Evolutionary conservation across 2,888 invertebrate species (phyloP).

Genomic region (Pristionchus fissidentatus): DNA sequence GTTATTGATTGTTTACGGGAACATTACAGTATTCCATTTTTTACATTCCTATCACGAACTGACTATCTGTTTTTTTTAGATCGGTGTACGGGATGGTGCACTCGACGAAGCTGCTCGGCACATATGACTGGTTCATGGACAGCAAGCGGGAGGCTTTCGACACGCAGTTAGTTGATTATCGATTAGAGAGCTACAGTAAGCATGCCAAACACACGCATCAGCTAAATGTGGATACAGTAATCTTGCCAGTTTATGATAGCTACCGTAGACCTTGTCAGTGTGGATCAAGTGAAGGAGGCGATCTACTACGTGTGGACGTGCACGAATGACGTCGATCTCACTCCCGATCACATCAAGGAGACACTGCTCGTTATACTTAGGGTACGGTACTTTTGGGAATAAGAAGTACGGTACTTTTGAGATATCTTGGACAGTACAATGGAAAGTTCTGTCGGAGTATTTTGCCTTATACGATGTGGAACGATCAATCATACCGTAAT

Average conservation of each 20-base stretch:
- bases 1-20: neutral
- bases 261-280: neutral
- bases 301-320: slow-evolving; percentile 42
- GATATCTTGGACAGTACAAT: no score
- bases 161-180: slow-evolving; percentile 62
- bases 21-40: neutral
- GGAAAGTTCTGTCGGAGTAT: no score
- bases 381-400: neutral
- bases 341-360: slow-evolving; percentile 55
- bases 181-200: no score
- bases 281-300: slow-evolving; percentile 38
- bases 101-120: slow-evolving; percentile 80
- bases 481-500: no score
- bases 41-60: no score
- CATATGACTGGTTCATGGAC: slow-evolving; percentile 85
- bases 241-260: no score
- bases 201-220: no score
- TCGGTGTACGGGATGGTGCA: slow-evolving; percentile 52
- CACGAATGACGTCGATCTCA: slow-evolving; percentile 41
- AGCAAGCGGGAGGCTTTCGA: slow-evolving; percentile 84
- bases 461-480: no score
- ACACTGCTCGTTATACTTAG: slow-evolving; percentile 48
- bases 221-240: no score
- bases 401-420: no score
- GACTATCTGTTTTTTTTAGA: neutral